Base-by-base conservation (phyloP, 2,888 invertebrate genomes). In the Leptogaster cylindrica region DNA sequence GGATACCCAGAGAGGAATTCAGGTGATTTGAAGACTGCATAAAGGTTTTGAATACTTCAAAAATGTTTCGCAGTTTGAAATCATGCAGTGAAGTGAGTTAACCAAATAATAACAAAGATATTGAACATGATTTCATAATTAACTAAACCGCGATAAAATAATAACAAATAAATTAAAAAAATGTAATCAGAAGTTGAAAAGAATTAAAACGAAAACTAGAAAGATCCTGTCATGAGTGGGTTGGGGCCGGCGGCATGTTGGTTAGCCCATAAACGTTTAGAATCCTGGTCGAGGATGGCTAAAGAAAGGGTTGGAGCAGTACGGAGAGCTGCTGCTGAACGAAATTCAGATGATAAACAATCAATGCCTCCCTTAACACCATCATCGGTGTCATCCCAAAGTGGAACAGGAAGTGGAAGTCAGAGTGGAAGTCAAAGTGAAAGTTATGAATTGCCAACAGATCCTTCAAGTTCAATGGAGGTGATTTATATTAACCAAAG, bases 261-360 rank as follows among this genome's bases (percentile, higher is more conserved):
- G 90, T 87, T 89, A 70, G 88, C 90, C 23, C 90, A 90, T 79
- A 90, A 90, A 78, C 82, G 89, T 71, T 83, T 90, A 46, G 90
- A 90, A 78, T 88, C 89, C 6, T 90, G 90, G 90, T 90, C 90
- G 2, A 82, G 88, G 66, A 88, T 89, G 52, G 90, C 90, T 48
- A 86, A 89, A 75, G 89, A 90, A 76, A 82, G 89, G 48, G 81
- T 81, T 51, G 81, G 81, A 44, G 81, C 80, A 5, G 81, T 81
- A 18, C 77, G 81, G n/a, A 78, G 79, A 66, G 76, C 79, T 55
- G 78, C 80, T 5, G 72, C 78, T 68, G 80, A 80, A 73, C 75
- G 77, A 27, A 78, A 77, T 70, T 77, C 78, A 12, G 77, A 77
- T 58, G 78, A 79, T 55, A 75, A 76, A 69, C 74, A 75, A 63